Conservation (phyloP, 2,888 invertebrate genomes). For the Acanthacorydalis orientalis region DNA sequence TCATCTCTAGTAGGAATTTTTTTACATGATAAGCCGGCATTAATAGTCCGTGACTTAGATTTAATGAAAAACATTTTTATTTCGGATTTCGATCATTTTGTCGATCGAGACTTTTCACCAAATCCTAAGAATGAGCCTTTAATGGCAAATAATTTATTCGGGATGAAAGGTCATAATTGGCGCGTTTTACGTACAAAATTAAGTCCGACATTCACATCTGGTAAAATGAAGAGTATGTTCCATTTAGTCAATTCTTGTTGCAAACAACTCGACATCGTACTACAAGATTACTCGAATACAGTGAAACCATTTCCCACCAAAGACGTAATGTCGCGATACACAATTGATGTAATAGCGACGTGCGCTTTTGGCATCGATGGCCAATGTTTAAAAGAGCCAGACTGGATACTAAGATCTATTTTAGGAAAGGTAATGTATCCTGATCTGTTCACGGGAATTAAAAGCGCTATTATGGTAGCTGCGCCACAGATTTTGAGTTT, state of each 20-base stretch:
- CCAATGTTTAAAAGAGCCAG: not conserved
- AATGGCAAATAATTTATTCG: conserved; percentile 25
- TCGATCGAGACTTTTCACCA: conserved; percentile 26
- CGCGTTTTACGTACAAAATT: conserved; percentile 30
- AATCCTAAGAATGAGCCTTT: conserved; percentile 25
- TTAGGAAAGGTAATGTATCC: not conserved
- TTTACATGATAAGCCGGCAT: conserved; percentile 28
- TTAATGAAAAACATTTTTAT: conserved; percentile 28
- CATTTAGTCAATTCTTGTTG: conserved; percentile 21
- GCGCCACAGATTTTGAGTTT: not conserved
- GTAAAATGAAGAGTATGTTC: conserved; percentile 35
- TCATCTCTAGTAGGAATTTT: conserved; percentile 25
- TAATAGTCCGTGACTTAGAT: conserved; percentile 28
- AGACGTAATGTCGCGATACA: not conserved
- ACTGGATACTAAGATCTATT: not conserved
- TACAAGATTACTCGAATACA: not conserved
- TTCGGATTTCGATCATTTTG: conserved; percentile 30
- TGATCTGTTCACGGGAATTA: not conserved
- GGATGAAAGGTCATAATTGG: conserved; percentile 32
- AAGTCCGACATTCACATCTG: conserved; percentile 34
- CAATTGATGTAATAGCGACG: not conserved
- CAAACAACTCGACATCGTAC: not conserved
- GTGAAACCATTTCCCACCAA: not conserved
- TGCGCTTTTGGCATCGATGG: conserved; percentile 1
- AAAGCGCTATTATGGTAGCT: not conserved